Evolutionary conservation across 1,140 invertebrate species (phyloP), one percentile per base, ranked within the genome.

Genomic region (Latrodectus geometricus): DNA sequence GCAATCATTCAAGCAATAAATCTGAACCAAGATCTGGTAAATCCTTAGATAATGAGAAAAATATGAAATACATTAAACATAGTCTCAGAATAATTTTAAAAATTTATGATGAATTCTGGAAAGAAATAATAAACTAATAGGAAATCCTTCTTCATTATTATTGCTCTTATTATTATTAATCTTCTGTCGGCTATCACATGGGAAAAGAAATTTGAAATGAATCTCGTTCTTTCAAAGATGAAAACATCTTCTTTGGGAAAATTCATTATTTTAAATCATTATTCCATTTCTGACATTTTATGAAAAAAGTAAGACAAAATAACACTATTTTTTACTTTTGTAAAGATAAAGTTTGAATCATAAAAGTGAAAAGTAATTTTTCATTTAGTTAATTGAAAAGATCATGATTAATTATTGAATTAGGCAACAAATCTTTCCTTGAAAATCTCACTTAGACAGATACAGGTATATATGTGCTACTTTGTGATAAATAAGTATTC

Each of bases 181-280:
- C 23, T 49, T 74, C 72, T 50, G 12, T 49, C 35, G 17, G 17
- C 9, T 48, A 74, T 74, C 49, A 52, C n/a, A 52, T 0, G 35
- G 17, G 72, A 17, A 48, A 74, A 35, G 17, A 50, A n/a, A n/a
- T 12, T 17, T 74, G 17, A 52, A 74, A 50, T 15, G 11, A 14
- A 49, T n/a, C 9, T 35, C 15, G 14, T 17, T 52, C 72, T 52
- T 74, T 20, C 11, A n/a, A 17, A 52, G 14, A 17, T 14, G 49
- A 74, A 50, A 74, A 74, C 12, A 48, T 17, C 35, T 15, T 12
- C 72, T 74, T 52, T 17, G 17, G 72, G 48, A 35, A 74, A 74
- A 74, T 74, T 74, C 72, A 74, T 74, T 74, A 74, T 74, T 74
- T 74, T 74, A 52, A 74, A 74, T 74, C 72, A 74, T 74, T 74